Evolutionary conservation across 2,797 vertebrate species (phyloP), one percentile per base, ranked within the genome.

Genomic region (Fratercula arctica): DNA sequence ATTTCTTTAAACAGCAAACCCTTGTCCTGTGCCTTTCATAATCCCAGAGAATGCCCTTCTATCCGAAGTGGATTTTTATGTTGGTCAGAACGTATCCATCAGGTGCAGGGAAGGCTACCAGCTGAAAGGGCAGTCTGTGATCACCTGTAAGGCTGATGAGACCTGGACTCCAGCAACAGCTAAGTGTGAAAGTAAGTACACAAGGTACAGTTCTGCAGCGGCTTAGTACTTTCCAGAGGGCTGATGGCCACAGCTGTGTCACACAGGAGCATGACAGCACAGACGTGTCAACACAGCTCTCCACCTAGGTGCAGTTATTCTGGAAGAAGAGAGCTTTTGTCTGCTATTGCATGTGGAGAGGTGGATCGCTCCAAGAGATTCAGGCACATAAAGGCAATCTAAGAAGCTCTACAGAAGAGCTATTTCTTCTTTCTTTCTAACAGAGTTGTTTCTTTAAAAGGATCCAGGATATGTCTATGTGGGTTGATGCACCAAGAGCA

Each of bases 141-240:
- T 99, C 93, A 99, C 98, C 74, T 99, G 99, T 97, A 98, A 98
- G 64, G 97, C 98, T 3, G 99, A 99, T 78, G 99, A 98, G 98
- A 99, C 98, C 6, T 99, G 99, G 99, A 99, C 98, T 70, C 98
- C 98, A 81, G 69, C 98, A 90, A 98, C 92, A 46, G 97, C 98
- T 28, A 99, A 97, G 75, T 99, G 99, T 96, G 99, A 99, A 98
- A 98, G 99, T 99, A 98, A 98, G 99, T 98, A 97, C 96, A 20
- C 51, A 31, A 45, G 24, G 10, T 15, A 4, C 4, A 18, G 21
- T 75, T 19, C 16, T 7, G 0, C 12, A 50, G 28, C 16, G 26
- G 7, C 68, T 29, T 60, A 18, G 37, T 87, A 63, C 39, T 77
- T 86, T 23, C 12, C 66, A 59, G 31, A 51, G 16, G 26, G 14